Conservation (phyloP, 2,797 vertebrate genomes). For the Pelodytes ibericus region DNA sequence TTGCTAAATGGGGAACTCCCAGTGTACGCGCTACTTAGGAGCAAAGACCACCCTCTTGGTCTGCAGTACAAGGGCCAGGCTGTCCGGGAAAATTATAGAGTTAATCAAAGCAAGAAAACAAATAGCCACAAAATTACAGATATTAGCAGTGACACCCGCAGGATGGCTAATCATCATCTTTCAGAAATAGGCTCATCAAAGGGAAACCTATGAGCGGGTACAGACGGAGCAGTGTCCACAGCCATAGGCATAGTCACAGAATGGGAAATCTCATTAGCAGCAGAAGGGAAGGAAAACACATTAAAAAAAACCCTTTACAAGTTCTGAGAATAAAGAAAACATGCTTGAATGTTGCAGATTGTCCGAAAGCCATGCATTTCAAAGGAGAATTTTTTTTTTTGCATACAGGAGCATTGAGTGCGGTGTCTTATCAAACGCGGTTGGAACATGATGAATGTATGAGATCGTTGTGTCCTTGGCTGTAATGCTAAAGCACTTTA, state of each 20-base stretch:
- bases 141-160: slow-evolving; percentile 51
- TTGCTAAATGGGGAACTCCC: background rate
- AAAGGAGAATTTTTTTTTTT: too few species aligned
- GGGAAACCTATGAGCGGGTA: slow-evolving; percentile 27
- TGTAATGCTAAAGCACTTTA: too few species aligned
- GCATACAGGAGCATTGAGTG: too few species aligned
- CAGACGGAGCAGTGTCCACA: slow-evolving; percentile 29
- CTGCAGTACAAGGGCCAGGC: slow-evolving; percentile 10
- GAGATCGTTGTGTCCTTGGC: too few species aligned
- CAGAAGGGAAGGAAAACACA: background rate
- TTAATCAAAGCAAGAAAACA: slow-evolving; percentile 39
- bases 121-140: slow-evolving; percentile 50
- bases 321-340: background rate
- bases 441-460: too few species aligned
- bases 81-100: slow-evolving; percentile 40
- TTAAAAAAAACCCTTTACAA: background rate
- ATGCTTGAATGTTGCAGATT: too few species aligned
- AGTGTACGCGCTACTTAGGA: background rate
- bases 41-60: slow-evolving; percentile 23
- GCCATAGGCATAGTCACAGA: background rate
- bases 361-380: too few species aligned
- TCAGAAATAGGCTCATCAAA: slow-evolving; percentile 51
- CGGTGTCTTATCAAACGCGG: too few species aligned
- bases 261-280: slow-evolving; percentile 4
- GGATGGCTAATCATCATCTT: slow-evolving; percentile 38